Percentiles rank a stretch among this genome's conserved stretches.
phyloP scores from a whole-genome alignment of 1,140 invertebrate species.

The Apolygus lucorum region DNA sequence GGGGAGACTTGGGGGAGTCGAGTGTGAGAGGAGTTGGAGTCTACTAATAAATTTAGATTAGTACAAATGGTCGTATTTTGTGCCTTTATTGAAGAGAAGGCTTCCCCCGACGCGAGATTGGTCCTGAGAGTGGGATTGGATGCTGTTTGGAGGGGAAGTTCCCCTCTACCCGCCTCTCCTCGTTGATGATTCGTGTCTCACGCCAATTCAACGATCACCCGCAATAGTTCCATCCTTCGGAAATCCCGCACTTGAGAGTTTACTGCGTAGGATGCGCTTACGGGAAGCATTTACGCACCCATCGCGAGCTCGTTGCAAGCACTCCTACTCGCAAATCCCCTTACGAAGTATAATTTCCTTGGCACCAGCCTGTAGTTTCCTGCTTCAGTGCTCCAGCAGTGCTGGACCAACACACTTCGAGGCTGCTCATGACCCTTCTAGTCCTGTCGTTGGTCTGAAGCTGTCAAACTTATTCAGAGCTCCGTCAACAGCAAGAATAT shows the following conservation, averaged over 20 bases:
- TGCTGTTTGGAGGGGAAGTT: neutral
- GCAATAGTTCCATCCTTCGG: constrained; percentile 14
- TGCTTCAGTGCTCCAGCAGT: too few relatives aligned
- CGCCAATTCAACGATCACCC: constrained; percentile 25
- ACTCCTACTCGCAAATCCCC: constrained; percentile 25
- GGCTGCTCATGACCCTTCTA: too few relatives aligned
- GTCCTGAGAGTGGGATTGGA: constrained; percentile 25
- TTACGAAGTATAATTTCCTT: too few relatives aligned
- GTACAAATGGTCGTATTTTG: constrained; percentile 34
- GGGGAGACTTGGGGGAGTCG: neutral
- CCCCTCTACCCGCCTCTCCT: neutral
- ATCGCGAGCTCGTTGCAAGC: too few relatives aligned
- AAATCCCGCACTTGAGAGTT: too few relatives aligned
- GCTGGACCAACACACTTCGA: too few relatives aligned
- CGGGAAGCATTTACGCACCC: too few relatives aligned
- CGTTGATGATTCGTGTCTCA: constrained; percentile 24
- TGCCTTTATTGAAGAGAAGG: constrained; percentile 31
- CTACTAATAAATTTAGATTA: constrained; percentile 35
- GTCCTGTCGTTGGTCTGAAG: too few relatives aligned
- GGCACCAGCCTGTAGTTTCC: too few relatives aligned
- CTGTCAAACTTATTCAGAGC: too few relatives aligned
- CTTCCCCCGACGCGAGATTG: constrained; percentile 27
- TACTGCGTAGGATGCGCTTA: too few relatives aligned
- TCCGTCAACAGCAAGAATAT: too few relatives aligned
- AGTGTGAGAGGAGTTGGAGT: neutral